These are phyloP conservation scores for Myzus persicae DNA, from an alignment of 1,140 invertebrate genomes.

Conservation along the genomic window DNA sequence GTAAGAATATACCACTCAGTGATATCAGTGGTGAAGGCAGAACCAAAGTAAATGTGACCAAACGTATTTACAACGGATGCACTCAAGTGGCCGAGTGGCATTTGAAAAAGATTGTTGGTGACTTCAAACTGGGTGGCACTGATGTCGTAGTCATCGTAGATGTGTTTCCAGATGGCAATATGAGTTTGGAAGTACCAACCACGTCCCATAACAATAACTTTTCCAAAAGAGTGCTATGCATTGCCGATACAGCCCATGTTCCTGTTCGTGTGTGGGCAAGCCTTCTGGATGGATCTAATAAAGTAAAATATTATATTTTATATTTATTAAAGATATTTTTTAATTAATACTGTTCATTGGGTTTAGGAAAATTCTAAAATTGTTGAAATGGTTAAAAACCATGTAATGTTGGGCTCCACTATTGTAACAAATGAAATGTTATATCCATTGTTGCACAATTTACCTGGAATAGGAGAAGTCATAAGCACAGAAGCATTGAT, in stretches of 20 bases:
- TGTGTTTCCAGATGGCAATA: slow-evolving; percentile 63
- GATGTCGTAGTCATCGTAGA: slow-evolving; percentile 63
- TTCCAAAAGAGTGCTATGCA: slow-evolving; percentile 62
- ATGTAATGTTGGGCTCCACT: slow-evolving; percentile 62
- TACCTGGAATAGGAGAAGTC: slow-evolving; percentile 62
- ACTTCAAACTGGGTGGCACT: slow-evolving; percentile 60
- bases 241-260: slow-evolving; percentile 63
- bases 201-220: slow-evolving; percentile 63
- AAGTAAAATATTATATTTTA: slow-evolving; percentile 37
- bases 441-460: slow-evolving; percentile 60
- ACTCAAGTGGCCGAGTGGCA: slow-evolving; percentile 62
- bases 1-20: slow-evolving; percentile 47
- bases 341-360: background rate
- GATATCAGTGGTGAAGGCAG: slow-evolving; percentile 55
- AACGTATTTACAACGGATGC: slow-evolving; percentile 62
- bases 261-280: slow-evolving; percentile 63
- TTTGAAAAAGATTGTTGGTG: slow-evolving; percentile 62
- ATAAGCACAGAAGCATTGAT: slow-evolving; percentile 63
- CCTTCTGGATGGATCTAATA: slow-evolving; percentile 60
- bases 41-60: slow-evolving; percentile 61
- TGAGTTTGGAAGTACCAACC: slow-evolving; percentile 61
- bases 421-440: slow-evolving; percentile 62
- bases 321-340: background rate
- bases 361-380: slow-evolving; percentile 62
- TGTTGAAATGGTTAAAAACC: slow-evolving; percentile 60